Base-by-base conservation (phyloP, 2,113 vertebrate species). In the Bujurquina vittata region DNA sequence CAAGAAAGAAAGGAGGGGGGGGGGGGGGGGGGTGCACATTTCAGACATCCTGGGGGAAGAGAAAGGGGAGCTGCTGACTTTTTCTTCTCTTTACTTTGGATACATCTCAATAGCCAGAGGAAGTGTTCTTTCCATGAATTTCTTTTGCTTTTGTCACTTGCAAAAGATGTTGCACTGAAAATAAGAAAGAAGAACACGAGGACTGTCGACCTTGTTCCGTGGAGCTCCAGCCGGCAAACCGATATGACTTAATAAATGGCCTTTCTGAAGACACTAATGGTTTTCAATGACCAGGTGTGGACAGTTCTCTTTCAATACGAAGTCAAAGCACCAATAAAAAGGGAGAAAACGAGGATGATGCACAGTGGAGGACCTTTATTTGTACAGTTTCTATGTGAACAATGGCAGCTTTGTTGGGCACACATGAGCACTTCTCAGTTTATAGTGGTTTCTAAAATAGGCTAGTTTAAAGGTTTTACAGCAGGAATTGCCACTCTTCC, bases 231-330 rank as follows among this genome's bases (percentile, higher is more conserved):
- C 18, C 33, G 10, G 31, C 55, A 37, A 54, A 69, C 37, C 9
- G 31, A 63, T 58, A 65, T 46, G 26, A 75, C 46, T 56, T 59
- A 77, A 77, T 9, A n/a, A 83, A 80, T 83, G 61, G 79, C 55
- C 77, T 76, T 83, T 63, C 37, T 63, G 46, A 20, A 77, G 63
- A 73, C 17, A 63, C 20, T 57, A 65, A 81, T 72, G 75, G 63
- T 20, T 33, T 63, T 59, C 87, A 87, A 91, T 92, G 83, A 82
- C 54, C 72, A 80, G 77, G 80, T 86, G 90, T 83, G 75, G 86
- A 92, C 89, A 86, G 72, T 20, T 58, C 20, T 69, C 62, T 52
- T 75, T 85, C 78, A 80, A 78, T 77, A 80, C 79, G 65, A 63
- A 80, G 73, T 12, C 23, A 77, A 79, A 77, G 58, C 63, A 77